Conservation (phyloP, 2,797 vertebrate genomes). For the Loriculus beryllinus region DNA sequence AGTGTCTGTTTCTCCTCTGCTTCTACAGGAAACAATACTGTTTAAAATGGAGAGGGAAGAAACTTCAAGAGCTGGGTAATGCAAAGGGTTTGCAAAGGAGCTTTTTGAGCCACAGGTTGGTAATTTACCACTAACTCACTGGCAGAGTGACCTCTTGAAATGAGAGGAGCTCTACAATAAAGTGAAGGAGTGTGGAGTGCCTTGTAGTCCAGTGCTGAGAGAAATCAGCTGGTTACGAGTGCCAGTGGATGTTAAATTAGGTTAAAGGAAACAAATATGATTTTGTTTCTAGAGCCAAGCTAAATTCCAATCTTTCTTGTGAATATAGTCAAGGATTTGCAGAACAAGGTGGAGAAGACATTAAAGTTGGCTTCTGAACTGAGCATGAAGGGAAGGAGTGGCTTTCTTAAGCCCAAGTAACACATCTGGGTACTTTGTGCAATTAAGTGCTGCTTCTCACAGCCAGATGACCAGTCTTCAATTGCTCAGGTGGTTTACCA, state of each 20-base stretch:
- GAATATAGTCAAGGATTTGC: neutral
- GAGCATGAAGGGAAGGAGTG: rapidly evolving
- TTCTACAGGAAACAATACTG: neutral
- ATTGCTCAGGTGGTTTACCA: neutral
- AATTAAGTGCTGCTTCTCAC: neutral
- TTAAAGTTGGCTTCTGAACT: neutral
- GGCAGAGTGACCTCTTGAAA: neutral
- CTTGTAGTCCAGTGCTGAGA: neutral
- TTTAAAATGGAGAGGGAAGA: neutral
- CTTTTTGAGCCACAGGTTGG: neutral
- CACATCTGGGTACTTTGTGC: neutral
- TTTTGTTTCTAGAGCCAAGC: neutral
- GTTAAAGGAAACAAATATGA: rapidly evolving
- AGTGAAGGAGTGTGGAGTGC: neutral
- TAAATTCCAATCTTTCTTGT: neutral
- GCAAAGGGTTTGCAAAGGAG: neutral
- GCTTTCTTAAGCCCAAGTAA: neutral
- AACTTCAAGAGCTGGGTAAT: neutral
- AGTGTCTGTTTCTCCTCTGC: neutral
- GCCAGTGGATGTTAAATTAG: neutral
- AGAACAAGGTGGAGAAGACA: neutral
- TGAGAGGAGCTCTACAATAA: neutral
- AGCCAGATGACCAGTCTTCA: neutral
- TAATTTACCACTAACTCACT: neutral
- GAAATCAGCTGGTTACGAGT: neutral